These are phyloP conservation scores for Vespertilio murinus DNA, from an alignment of 2,797 vertebrate species.

Conservation along the genomic window DNA sequence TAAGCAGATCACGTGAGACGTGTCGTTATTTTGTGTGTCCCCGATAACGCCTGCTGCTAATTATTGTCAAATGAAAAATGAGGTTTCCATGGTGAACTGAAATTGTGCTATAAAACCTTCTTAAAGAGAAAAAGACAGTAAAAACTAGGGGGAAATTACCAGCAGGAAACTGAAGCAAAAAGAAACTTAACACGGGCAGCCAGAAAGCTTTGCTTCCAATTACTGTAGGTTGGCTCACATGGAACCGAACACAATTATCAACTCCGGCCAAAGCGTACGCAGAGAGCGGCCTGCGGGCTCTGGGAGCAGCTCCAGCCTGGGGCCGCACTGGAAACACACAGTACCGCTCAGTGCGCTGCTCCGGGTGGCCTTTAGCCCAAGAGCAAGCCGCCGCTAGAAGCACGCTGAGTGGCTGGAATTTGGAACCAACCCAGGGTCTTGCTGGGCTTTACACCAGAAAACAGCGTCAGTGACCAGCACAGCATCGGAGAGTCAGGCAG, in stretches of 20 bases:
- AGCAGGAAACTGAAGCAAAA: not conserved
- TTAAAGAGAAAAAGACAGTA: not conserved
- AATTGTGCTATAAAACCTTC: not conserved
- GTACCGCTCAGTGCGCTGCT: not conserved
- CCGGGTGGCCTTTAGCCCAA: not conserved
- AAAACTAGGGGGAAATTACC: not conserved
- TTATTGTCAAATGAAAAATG: not conserved
- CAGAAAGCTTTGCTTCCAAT: not conserved
- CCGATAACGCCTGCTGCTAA: not conserved
- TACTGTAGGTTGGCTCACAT: not conserved
- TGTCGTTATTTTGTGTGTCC: too few species aligned
- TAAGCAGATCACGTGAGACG: not conserved
- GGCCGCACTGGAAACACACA: not conserved
- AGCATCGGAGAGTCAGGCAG: not conserved
- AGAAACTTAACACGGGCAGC: not conserved
- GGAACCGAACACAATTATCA: not conserved
- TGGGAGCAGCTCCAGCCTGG: not conserved
- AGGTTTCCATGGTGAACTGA: not conserved
- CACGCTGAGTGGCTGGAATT: not conserved
- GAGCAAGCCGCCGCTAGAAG: not conserved
- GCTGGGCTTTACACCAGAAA: not conserved
- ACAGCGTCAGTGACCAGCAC: not conserved
- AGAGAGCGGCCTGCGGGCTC: not conserved
- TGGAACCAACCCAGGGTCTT: not conserved
- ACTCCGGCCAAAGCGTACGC: not conserved